Base-by-base conservation (phyloP, 1,140 invertebrate genomes). In the Druon quercuslanigerum region DNA sequence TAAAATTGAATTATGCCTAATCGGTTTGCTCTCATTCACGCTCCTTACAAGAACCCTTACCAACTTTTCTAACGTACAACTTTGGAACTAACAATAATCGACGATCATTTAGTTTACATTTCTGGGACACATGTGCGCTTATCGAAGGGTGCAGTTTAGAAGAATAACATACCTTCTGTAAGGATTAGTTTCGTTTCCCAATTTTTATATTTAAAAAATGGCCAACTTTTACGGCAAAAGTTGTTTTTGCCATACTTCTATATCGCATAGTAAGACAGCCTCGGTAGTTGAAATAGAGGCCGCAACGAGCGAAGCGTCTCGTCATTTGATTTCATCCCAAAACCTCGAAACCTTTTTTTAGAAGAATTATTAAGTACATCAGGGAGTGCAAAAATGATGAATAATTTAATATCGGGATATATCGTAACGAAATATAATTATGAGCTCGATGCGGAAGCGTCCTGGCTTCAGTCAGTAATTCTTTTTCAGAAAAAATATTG, bases 61-160 rank as follows among this genome's bases (percentile, higher is more conserved):
- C 20, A 19, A 17, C 6, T 57, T 57, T 4, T 57, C 20, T 57
- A 33, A 33, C 25, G 25, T 6, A 3, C 17, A 25, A 17, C 25
- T 4, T 25, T 60, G 40, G 12, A 16, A 40, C 2, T 13, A 33
- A 60, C 20, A 33, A 60, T 20, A 20, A 33, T 20, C 20, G 13
- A 60, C 25, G 57, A 33, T 60, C 14, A 14, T 33, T 6, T 60
- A 9, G 14, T 33, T 60, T 33, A 60, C 12, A 12, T 66, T 66
- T 66, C 33, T 66, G 60, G 25, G 33, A 66, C 33, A 66, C 33
- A 66, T 14, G 60, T 60, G 25, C 13, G 12, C 25, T 33, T 33
- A 60, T 60, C 57, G 57, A 60, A 33, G 9, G 57, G 19, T 66
- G 60, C 60, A 66, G 60, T 66, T 40, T 33, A 66, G 7, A 40